phyloP scores from a whole-genome alignment of 2,797 vertebrate species.

The Rousettus madagascariensis region DNA sequence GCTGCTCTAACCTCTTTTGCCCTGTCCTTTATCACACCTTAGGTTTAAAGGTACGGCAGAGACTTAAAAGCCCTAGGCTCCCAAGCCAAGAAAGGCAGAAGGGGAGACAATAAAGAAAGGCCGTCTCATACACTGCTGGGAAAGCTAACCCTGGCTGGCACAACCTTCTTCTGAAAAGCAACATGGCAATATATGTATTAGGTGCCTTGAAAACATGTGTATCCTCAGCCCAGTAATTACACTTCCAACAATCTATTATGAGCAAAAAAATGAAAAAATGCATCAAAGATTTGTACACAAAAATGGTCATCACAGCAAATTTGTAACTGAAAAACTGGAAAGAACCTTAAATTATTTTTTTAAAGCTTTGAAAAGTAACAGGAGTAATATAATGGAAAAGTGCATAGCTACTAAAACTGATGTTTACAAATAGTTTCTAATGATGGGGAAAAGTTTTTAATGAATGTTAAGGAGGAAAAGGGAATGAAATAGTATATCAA shows the following conservation, averaged over 20 bases:
- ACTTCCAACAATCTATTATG: conserved; percentile 12
- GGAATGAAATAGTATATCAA: neutral
- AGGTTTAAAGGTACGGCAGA: neutral
- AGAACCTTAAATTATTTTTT: neutral
- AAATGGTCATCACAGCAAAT: neutral
- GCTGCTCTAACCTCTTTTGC: neutral
- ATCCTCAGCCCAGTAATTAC: neutral
- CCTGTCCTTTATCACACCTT: neutral
- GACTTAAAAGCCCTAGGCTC: neutral
- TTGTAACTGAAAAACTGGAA: neutral
- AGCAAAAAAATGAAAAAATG: conserved; percentile 33
- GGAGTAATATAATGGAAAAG: neutral
- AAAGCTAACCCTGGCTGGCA: neutral
- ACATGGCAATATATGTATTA: neutral
- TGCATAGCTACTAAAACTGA: neutral
- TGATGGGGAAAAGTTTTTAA: neutral
- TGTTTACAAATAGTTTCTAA: neutral
- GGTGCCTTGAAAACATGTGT: neutral
- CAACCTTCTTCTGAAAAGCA: conserved; percentile 35
- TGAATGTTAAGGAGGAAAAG: neutral
- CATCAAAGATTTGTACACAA: neutral
- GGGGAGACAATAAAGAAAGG: neutral
- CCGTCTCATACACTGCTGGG: neutral
- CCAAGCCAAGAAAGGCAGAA: neutral
- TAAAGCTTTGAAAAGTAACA: neutral